Base-by-base conservation (phyloP, 2,113 vertebrate species). In the Marmota flaviventris region DNA sequence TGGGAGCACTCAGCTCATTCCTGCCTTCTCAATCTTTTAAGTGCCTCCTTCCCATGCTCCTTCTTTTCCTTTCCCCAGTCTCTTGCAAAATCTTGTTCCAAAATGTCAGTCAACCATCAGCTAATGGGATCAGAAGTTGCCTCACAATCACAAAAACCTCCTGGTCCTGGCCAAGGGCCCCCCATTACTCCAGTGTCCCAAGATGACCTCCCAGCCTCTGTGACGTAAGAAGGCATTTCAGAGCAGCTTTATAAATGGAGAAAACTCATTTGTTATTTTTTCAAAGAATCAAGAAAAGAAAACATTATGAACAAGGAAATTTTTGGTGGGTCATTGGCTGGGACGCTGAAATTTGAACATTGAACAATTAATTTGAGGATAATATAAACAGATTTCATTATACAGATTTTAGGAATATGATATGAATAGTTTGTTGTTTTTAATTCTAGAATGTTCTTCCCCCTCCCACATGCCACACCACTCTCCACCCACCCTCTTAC, bases 41-140 rank as follows among this genome's bases (percentile, higher is more conserved):
- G 93, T 75, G 51, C 82, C 91, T 93, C 95, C 94, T 94, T 88
- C 95, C 65, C 96, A 91, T 81, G 73, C 37, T 93, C 85, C 73
- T 95, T 89, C 90, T 87, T 94, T 95, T 95, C 92, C 97, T 97
- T 95, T 95, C 94, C 95, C 96, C 82, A 63, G 61, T 87, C 90
- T 96, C 96, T 97, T 93, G 87, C 96, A 97, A 98, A 97, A 96
- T 85, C 89, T 42, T 77, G 53, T 94, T 97, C 97, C 96, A 97
- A 97, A 97, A 96, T 95, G 96, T 96, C 97, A 98, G 84, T 96
- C 96, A 97, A 81, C 77, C 93, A 92, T 97, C 95, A 98, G 97
- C 84, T 98, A 96, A 97, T 92, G 93, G 92, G 93, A 97, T 96
- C 89, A 97, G 90, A 96, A 96, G 79, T 96, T 96, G 95, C 96